These are phyloP conservation scores for Numida meleagris DNA, from an alignment of 2,113 vertebrate genomes.

Conservation along the genomic window DNA sequence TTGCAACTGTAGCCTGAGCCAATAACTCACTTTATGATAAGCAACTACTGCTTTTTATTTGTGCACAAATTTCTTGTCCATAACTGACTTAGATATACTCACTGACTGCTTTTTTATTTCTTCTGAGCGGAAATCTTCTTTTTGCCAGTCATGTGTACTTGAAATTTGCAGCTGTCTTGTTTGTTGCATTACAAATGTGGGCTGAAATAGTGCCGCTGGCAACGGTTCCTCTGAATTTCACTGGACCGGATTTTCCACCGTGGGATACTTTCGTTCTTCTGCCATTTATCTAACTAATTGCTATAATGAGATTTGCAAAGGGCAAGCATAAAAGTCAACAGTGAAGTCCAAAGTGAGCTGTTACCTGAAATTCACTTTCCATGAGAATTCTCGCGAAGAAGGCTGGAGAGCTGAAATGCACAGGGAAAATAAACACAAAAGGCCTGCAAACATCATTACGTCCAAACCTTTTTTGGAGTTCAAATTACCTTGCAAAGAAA, in stretches of 20 bases:
- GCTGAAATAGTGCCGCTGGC: neutral
- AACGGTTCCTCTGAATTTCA: neutral
- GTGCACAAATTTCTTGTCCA: neutral
- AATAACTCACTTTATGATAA: neutral
- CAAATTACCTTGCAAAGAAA: neutral
- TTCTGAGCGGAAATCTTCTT: neutral
- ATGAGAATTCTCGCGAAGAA: neutral
- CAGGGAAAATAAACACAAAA: neutral
- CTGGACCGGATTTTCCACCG: neutral
- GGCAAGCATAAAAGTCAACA: neutral
- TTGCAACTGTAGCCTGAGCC: neutral
- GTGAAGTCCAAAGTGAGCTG: neutral
- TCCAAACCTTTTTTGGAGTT: neutral
- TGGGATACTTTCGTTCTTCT: fast-evolving
- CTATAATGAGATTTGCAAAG: slow-evolving; percentile 50
- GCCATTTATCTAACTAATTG: slow-evolving; percentile 29
- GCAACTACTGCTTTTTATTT: neutral
- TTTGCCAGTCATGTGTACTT: neutral
- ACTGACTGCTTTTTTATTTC: neutral
- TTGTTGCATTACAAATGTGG: neutral
- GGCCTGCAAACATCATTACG: slow-evolving; percentile 30
- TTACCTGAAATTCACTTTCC: slow-evolving; percentile 39
- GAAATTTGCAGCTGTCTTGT: slow-evolving; percentile 2
- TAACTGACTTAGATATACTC: neutral
- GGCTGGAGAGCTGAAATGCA: neutral